phyloP scores from a whole-genome alignment of 2,888 invertebrate genomes.

The Erynnis tages region DNA sequence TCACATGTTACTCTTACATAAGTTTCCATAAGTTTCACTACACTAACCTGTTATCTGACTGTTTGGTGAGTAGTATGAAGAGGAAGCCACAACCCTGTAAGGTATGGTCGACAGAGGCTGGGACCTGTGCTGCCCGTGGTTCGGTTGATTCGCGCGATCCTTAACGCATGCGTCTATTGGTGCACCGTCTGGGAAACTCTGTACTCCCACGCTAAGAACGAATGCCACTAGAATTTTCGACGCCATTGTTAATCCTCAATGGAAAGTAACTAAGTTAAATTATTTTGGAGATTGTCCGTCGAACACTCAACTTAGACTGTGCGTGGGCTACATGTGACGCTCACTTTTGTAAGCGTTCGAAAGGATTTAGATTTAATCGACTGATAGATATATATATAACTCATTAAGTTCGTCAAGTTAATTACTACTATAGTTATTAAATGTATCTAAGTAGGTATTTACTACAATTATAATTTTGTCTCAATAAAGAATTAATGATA shows the following conservation, averaged over 20 bases:
- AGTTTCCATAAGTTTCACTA: not conserved
- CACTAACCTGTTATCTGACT: conserved; percentile 84
- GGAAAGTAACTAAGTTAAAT: not conserved
- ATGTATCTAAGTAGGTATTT: too few species aligned
- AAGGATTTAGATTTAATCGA: conserved; percentile 72
- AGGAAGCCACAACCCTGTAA: conserved; percentile 85
- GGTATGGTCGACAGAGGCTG: conserved; percentile 84
- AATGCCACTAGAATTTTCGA: conserved; percentile 49
- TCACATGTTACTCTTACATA: too few species aligned
- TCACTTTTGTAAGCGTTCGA: conserved; percentile 73
- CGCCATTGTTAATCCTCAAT: conserved; percentile 48
- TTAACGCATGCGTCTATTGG: conserved; percentile 91
- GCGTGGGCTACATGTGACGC: conserved; percentile 49
- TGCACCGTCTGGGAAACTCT: conserved; percentile 89
- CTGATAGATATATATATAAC: not conserved
- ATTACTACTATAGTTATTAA: too few species aligned
- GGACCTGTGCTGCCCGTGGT: conserved; percentile 87
- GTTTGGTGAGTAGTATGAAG: conserved; percentile 84
- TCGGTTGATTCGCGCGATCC: conserved; percentile 87
- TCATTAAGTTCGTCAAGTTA: not conserved
- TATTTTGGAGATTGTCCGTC: conserved; percentile 38
- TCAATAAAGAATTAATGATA: too few species aligned
- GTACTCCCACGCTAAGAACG: conserved; percentile 55
- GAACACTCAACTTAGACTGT: conserved; percentile 58
- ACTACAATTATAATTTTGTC: too few species aligned